Percentiles rank a stretch among this genome's conserved stretches.
phyloP scores from a whole-genome alignment of 2,113 vertebrate genomes.

The Microtus ochrogaster region DNA sequence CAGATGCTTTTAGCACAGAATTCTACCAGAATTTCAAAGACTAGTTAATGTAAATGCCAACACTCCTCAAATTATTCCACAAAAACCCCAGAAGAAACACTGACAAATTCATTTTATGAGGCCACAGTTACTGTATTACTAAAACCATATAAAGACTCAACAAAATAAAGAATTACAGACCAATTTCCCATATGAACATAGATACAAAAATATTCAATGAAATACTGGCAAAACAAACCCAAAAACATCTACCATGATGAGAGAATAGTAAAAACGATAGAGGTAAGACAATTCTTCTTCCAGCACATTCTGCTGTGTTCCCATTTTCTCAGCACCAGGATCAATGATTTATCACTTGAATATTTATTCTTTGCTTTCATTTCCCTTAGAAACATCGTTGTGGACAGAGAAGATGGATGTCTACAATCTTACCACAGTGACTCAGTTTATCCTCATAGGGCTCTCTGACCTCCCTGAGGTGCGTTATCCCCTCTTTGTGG shows the following conservation, averaged over 20 bases:
- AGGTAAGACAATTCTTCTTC: neutral
- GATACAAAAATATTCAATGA: neutral
- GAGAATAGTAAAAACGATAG: neutral
- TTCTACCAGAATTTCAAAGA: neutral
- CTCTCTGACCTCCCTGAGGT: slow-evolving; percentile 39
- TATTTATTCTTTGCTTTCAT: neutral
- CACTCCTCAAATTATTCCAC: neutral
- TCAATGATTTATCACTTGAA: neutral
- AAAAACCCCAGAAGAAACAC: neutral
- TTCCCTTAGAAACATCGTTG: neutral
- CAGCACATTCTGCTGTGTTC: neutral
- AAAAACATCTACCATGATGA: neutral
- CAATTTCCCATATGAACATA: neutral
- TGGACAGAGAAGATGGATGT: neutral
- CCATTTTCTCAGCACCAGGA: neutral
- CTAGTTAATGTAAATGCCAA: neutral
- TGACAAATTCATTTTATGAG: neutral
- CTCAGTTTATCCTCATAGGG: slow-evolving; percentile 48
- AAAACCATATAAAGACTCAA: neutral
- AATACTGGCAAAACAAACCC: neutral
- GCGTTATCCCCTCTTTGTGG: slow-evolving; percentile 19
- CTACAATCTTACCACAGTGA: neutral
- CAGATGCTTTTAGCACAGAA: neutral
- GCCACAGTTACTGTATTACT: neutral
- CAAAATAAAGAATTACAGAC: neutral